These are phyloP conservation scores for Diarsia brunnea DNA, from an alignment of 2,888 invertebrate species.

Conservation along the genomic window DNA sequence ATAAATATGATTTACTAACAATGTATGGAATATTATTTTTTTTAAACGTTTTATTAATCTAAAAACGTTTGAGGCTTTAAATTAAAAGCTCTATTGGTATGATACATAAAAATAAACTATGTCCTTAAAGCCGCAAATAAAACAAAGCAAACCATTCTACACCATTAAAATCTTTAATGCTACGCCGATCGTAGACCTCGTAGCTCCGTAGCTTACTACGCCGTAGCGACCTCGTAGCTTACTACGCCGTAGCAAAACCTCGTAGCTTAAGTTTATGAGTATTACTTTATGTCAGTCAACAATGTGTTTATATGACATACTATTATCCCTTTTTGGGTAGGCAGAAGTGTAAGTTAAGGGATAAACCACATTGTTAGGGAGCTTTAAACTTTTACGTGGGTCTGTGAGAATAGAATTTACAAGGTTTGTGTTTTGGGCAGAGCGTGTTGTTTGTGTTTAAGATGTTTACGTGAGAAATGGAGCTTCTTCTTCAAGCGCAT, in stretches of 20 bases:
- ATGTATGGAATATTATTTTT: no score
- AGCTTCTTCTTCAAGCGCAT: background rate
- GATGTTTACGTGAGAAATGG: background rate
- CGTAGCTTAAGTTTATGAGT: conserved; percentile 54
- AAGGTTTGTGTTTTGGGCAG: conserved; percentile 3
- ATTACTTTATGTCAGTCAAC: conserved; percentile 50
- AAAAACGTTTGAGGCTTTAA: background rate
- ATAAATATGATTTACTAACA: no score
- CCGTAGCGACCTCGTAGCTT: conserved; percentile 17
- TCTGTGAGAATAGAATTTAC: conserved; percentile 11
- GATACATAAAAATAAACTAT: background rate
- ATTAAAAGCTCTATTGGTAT: background rate
- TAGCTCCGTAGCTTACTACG: conserved; percentile 25
- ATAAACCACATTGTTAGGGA: conserved; percentile 44
- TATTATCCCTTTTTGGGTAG: conserved; percentile 54
- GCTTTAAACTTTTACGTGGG: conserved; percentile 38
- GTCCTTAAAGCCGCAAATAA: background rate
- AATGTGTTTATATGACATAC: conserved; percentile 56
- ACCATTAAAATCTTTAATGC: conserved; percentile 29
- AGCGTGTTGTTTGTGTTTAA: background rate
- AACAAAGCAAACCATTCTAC: background rate
- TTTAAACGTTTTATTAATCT: background rate
- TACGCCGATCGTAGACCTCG: conserved; percentile 11
- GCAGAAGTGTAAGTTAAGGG: conserved; percentile 22
- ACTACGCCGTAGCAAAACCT: conserved; percentile 42